phyloP scores from a whole-genome alignment of 1,140 invertebrate genomes.

The Brachionus calyciflorus region DNA sequence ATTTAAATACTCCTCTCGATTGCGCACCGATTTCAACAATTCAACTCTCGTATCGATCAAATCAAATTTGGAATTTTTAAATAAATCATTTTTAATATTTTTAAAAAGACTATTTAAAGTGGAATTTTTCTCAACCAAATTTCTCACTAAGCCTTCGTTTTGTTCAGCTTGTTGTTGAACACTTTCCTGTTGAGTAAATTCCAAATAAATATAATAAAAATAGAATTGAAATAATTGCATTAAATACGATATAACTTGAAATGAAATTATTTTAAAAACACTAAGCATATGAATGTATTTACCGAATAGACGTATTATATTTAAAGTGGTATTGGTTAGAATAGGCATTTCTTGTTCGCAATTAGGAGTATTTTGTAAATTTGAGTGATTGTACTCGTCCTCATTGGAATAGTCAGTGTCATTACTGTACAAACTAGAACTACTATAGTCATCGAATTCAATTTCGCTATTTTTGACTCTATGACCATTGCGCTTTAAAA shows the following conservation, averaged over 20 bases:
- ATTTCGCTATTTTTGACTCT: no score
- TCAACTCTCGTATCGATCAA: neutral
- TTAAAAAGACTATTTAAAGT: neutral
- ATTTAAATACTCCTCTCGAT: neutral
- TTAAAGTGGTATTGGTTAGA: constrained; percentile 86
- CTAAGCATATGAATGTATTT: constrained; percentile 57
- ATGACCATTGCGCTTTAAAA: neutral
- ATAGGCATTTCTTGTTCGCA: constrained; percentile 60
- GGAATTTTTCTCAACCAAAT: neutral
- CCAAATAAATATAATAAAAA: constrained; percentile 32
- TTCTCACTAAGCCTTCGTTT: neutral
- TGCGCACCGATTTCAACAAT: neutral
- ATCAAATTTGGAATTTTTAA: constrained; percentile 9
- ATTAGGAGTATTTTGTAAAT: neutral
- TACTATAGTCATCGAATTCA: neutral
- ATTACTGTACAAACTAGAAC: neutral
- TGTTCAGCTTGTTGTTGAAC: neutral
- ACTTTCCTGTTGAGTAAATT: constrained; percentile 14
- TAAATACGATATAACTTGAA: constrained; percentile 20
- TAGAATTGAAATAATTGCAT: constrained; percentile 40
- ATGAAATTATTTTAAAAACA: constrained; percentile 16
- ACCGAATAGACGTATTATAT: constrained; percentile 85
- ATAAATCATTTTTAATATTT: constrained; percentile 35
- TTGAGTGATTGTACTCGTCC: neutral
- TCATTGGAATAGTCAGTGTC: neutral